Base-by-base conservation (phyloP, 2,797 vertebrate species). In the Arrhamphus sclerolepis region DNA sequence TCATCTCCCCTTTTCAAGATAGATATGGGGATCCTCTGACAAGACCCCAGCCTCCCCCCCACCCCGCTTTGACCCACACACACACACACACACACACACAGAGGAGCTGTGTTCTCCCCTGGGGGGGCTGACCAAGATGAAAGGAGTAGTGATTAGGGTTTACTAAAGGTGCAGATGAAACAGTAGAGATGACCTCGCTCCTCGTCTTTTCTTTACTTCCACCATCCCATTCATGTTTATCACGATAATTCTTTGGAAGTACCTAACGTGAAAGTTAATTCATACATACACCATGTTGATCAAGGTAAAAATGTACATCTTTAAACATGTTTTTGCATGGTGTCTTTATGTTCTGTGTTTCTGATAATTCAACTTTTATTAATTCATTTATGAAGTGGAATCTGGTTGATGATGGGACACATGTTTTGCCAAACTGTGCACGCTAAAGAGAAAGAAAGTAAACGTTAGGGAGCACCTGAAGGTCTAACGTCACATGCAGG, bases 1-100 rank as follows among this genome's bases (percentile, higher is more conserved):
- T 89, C 87, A 88, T 90, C 84, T 87, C 72, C 66, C 72, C 58
- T 70, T 87, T 89, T 86, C 82, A 87, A 87, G 81, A 85, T 78
- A 87, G 81, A 85, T 78, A 59, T 58, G 49, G 68, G 80, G 79
- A 81, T 83, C 78, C 69, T 75, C 66, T 83, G 62, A 69, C 76
- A 75, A 75, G 65, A 69, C 53, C 72, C 48, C 46, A 41, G 48
- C 48, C 67, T 58, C 62, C 7, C 67, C 61, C 62, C 7, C 17
- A 17, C 71, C 57, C 46, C 59, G 11, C 55, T 56, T 29, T 49
- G 43, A 21, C 62, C 69, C 24, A 59, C 67, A 84, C 65, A 75
- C 70, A 78, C 46, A 81, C 72, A 91, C 24, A 59, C 67, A 84
- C 65, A 75, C 70, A 78, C 46, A 81, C 72, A 91, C 78, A 90